Percentiles rank a stretch among this genome's conserved stretches.
These are phyloP conservation scores for Drosophila kanapiae DNA, from an alignment of 1,140 invertebrate genomes.

Conservation along the genomic window DNA sequence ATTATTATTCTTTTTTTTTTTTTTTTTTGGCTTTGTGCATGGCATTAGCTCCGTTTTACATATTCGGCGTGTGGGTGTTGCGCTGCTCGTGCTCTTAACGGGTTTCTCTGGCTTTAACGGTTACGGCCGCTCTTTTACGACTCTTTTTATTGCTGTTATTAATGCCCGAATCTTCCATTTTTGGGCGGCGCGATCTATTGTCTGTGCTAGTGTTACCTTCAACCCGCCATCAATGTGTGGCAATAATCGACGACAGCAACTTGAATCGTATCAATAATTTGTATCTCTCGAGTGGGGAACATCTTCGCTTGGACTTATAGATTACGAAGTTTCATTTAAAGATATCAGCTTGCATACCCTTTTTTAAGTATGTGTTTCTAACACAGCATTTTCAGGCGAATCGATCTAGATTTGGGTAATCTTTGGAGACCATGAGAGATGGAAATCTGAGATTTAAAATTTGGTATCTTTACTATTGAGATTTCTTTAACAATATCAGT, in stretches of 20 bases:
- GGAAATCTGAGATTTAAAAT: no score
- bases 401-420: neutral
- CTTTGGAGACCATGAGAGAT: neutral
- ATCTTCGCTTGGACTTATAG: constrained; percentile 3
- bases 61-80: constrained; percentile 66
- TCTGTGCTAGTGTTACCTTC: constrained; percentile 42
- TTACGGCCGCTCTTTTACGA: constrained; percentile 76
- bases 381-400: neutral
- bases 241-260: constrained; percentile 45
- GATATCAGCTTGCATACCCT: constrained; percentile 4
- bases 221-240: constrained; percentile 29
- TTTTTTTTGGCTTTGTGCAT: constrained; percentile 55
- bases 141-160: constrained; percentile 75
- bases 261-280: constrained; percentile 36
- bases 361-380: neutral
- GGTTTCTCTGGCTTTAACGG: constrained; percentile 79
- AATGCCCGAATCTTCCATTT: constrained; percentile 77
- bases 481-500: no score
- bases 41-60: constrained; percentile 48
- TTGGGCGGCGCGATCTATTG: constrained; percentile 68
- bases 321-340: neutral
- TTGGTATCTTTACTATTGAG: neutral
- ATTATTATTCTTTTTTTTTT: no score
- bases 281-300: constrained; percentile 33
- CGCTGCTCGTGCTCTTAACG: constrained; percentile 74